Base-by-base conservation (phyloP, 2,113 vertebrate species). In the Tachycineta bicolor region DNA sequence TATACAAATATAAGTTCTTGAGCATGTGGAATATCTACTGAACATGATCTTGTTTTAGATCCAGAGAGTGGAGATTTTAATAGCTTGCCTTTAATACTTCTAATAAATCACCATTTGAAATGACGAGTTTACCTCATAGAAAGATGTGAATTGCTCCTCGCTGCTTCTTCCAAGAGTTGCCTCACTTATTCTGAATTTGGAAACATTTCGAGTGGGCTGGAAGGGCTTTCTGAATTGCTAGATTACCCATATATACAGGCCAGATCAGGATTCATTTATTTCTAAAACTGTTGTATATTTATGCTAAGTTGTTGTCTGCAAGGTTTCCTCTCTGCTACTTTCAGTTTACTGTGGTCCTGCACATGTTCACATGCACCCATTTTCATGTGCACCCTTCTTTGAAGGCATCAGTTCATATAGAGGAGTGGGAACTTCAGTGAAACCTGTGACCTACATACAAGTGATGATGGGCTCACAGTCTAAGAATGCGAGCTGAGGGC, bases 181-280 rank as follows among this genome's bases (percentile, higher is more conserved):
- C 92, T 96, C 95, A 97, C 79, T 97, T 88, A n/a, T 70, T 96
- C 75, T 96, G 93, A 77, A 96, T 96, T 96, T 96, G 90, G 85
- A 94, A 94, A 25, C 89, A 37, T 52, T 93, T 96, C 24, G 60
- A 90, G 26, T 80, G 85, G 18, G 83, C 90, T 97, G 92, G 92
- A 93, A 96, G 47, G 52, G 39, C 85, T 94, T 91, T 94, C 68
- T 88, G 64, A 77, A 83, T 95, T 88, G 85, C 88, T 96, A 70
- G 92, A 94, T 95, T 93, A 93, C 71, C 28, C 88, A 11, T 41
- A 50, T 67, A 21, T 21, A n/a, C 49, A 78, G 63, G 76, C 87
- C 90, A 95, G 88, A 63, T 74, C 44, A 29, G 64, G 62, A 88
- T 83, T 90, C 5, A n/a, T 88, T 80, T 83, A 47, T 53, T 86